phyloP scores from a whole-genome alignment of 2,113 vertebrate species.

The Thermophis baileyi region DNA sequence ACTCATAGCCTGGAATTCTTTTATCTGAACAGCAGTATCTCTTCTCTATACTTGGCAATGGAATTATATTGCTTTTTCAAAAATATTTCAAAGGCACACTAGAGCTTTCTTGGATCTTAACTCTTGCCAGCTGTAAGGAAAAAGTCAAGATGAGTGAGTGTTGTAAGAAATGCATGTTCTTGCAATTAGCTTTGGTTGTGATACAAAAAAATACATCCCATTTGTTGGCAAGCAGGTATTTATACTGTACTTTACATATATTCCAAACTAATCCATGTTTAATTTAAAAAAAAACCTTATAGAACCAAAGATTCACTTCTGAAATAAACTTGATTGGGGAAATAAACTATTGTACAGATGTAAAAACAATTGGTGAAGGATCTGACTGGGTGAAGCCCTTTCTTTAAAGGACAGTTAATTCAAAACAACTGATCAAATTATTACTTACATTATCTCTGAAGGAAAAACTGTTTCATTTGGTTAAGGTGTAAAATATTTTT shows the following conservation, averaged over 20 bases:
- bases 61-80: constrained; percentile 64
- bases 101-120: constrained; percentile 58
- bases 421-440: not conserved
- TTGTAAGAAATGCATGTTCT: constrained; percentile 8
- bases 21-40: constrained; percentile 64
- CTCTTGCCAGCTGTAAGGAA: constrained; percentile 54
- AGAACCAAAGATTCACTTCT: not conserved
- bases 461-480: not conserved
- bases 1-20: constrained; percentile 67
- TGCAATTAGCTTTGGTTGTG: constrained; percentile 2
- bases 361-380: not conserved
- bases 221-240: not conserved
- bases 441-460: not conserved
- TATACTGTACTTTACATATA: not conserved
- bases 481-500: not conserved
- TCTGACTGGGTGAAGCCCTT: not conserved
- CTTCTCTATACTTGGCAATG: constrained; percentile 54
- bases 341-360: not conserved
- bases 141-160: constrained; percentile 51
- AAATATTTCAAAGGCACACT: constrained; percentile 60
- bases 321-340: not conserved
- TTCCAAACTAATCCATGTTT: constrained; percentile 3
- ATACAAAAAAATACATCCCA: not conserved
- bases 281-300: not conserved
- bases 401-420: not conserved